Evolutionary conservation across 2,113 vertebrate genomes (phyloP).

Genomic region (Mastomys coucha): DNA sequence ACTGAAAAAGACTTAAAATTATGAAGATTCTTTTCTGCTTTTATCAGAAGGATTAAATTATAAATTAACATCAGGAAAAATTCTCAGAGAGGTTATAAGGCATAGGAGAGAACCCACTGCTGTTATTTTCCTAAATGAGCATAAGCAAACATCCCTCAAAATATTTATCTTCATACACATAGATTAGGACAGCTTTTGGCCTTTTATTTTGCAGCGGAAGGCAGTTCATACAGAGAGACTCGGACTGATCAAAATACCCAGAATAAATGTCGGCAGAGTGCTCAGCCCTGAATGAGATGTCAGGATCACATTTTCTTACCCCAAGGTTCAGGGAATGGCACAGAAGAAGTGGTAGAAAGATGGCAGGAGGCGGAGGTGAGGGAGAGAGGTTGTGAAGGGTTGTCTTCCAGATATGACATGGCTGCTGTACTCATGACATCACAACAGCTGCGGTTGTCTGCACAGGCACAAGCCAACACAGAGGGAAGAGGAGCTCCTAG

Average conservation of each 20-base stretch:
- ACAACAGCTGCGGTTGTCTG: background rate
- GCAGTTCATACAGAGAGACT: background rate
- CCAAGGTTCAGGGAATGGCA: background rate
- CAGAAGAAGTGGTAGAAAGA: background rate
- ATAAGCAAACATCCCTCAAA: background rate
- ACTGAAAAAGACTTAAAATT: background rate
- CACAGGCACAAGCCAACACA: background rate
- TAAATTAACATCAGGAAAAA: background rate
- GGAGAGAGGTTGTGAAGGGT: background rate
- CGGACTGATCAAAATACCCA: background rate
- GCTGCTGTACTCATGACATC: background rate
- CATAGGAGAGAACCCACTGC: background rate
- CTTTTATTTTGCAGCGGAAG: background rate
- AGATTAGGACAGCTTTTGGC: background rate
- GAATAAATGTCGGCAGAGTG: background rate
- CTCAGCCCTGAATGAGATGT: background rate
- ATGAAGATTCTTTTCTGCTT: background rate
- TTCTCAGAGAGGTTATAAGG: background rate
- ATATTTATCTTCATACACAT: background rate
- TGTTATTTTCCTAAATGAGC: background rate
- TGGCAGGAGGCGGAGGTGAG: background rate
- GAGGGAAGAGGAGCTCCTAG: background rate
- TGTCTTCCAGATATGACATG: background rate
- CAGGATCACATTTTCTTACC: background rate
- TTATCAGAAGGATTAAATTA: background rate